Conservation (phyloP, 1,140 invertebrate species). For the Ephestia elutella region DNA sequence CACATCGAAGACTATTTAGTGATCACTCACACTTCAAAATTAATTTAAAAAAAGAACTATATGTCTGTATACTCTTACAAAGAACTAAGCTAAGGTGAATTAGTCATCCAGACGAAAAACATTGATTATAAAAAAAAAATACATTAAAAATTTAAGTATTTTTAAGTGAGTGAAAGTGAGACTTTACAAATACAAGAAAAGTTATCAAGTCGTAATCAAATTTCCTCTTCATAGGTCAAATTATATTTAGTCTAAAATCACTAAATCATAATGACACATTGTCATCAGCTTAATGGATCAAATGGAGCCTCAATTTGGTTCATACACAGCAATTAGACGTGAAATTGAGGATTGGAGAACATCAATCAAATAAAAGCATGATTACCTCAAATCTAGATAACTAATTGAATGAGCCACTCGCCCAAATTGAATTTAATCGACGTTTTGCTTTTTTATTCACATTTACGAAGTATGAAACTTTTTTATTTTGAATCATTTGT, state of each 20-base stretch:
- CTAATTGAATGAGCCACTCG: conserved; percentile 65
- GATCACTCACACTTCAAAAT: too few relatives aligned
- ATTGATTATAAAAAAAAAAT: too few relatives aligned
- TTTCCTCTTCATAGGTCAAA: not conserved
- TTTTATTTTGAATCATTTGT: not conserved
- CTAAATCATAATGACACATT: conserved; percentile 13
- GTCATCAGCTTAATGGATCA: conserved; percentile 31
- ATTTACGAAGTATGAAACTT: not conserved
- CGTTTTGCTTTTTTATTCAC: conserved; percentile 28
- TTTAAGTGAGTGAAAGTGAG: too few relatives aligned
- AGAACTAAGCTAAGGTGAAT: too few relatives aligned
- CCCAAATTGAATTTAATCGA: conserved; percentile 60
- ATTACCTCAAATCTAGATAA: conserved; percentile 52
- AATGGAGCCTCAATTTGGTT: conserved; percentile 26
- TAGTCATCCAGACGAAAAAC: too few relatives aligned
- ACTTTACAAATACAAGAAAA: too few relatives aligned
- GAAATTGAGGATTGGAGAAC: conserved; percentile 45
- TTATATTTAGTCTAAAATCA: not conserved
- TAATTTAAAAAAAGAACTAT: too few relatives aligned
- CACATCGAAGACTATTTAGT: too few relatives aligned
- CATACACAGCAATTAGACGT: conserved; percentile 43
- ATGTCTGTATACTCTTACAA: too few relatives aligned
- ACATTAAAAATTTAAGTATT: too few relatives aligned
- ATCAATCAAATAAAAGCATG: conserved; percentile 66
- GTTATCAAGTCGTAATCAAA: not conserved